phyloP scores from a whole-genome alignment of 2,888 invertebrate species.

The Drosophila imparisetae region DNA sequence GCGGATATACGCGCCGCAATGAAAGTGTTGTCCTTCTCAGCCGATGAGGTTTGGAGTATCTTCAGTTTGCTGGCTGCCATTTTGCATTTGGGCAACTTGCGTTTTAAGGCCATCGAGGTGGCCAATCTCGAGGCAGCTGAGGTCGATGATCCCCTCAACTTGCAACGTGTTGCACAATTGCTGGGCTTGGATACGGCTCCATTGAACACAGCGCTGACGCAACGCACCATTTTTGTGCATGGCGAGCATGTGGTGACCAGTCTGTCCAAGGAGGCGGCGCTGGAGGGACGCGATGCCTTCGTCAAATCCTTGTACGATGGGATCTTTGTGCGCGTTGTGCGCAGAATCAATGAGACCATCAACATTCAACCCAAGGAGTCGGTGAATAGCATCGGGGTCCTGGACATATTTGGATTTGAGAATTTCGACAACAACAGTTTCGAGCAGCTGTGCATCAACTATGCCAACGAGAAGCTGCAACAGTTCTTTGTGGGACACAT shows the following conservation, averaged over 20 bases:
- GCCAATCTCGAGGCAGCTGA: conserved; percentile 96
- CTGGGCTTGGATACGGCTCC: conserved; percentile 89
- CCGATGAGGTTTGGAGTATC: conserved; percentile 93
- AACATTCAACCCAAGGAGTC: conserved; percentile 86
- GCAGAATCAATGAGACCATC: conserved; percentile 95
- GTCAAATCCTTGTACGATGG: conserved; percentile 97
- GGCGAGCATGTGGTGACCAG: conserved; percentile 92
- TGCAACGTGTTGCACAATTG: conserved; percentile 89
- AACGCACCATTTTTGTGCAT: conserved; percentile 93
- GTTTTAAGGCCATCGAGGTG: conserved; percentile 90
- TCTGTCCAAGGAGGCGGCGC: conserved; percentile 90
- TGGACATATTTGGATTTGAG: conserved; percentile 99
- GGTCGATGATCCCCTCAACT: conserved; percentile 89
- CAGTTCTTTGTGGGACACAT: conserved; percentile 98
- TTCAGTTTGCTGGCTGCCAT: conserved; percentile 94
- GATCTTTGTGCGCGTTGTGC: conserved; percentile 94
- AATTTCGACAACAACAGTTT: conserved; percentile 96
- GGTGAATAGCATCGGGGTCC: conserved; percentile 92
- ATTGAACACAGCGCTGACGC: conserved; percentile 93
- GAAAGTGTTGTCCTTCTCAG: conserved; percentile 94
- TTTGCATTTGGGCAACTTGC: conserved; percentile 95
- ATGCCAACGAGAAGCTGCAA: conserved; percentile 97
- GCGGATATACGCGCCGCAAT: conserved; percentile 95
- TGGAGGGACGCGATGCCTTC: conserved; percentile 95
- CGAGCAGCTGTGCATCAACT: conserved; percentile 98